Evolutionary conservation across 2,888 invertebrate genomes (phyloP), one percentile per base, ranked within the genome.

Genomic region (Bombyx huttoni): DNA sequence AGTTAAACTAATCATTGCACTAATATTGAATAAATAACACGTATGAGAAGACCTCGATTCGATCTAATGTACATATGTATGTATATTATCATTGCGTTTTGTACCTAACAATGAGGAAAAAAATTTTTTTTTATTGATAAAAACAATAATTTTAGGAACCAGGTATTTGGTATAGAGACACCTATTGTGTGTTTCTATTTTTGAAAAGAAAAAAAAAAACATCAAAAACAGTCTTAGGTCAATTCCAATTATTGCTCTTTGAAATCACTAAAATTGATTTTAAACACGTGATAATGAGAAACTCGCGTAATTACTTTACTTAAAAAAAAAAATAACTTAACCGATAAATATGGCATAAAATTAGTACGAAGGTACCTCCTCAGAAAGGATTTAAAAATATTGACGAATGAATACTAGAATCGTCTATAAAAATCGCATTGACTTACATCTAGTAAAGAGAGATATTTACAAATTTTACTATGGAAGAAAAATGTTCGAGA

Each of bases 381-480:
- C 72, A 74, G 76, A 82, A 81, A 84, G 80, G 81, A 81, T 81
- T 24, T 24, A 24, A 81, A 79, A 73, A 83, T 80, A 79, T 75
- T 78, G 83, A 82, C 82, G 82, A 78, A 83, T 81, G 79, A 84
- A 84, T 75, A 83, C 69, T 74, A 68, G 73, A 73, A 81, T 85
- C 83, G 82, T 79, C 83, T 76, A 76, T 78, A 78, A 78, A 24
- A 84, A 79, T 75, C 69, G 73, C 75, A 70, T 68, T 75, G 72
- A 70, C 80, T 81, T 81, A 80, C 53, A 58, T 58, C 65, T 71
- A 71, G 56, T 64, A 67, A 77, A 79, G 81, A 79, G 77, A 73
- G 78, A 78, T 88, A 88, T 88, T 81, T 88, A 88, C 88, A 88
- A 85, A 85, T 88, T 88, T 88, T 74, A 76, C 88, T 88, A 88